These are phyloP conservation scores for Catharus minimus DNA, from an alignment of 2,113 vertebrate genomes.

Conservation along the genomic window DNA sequence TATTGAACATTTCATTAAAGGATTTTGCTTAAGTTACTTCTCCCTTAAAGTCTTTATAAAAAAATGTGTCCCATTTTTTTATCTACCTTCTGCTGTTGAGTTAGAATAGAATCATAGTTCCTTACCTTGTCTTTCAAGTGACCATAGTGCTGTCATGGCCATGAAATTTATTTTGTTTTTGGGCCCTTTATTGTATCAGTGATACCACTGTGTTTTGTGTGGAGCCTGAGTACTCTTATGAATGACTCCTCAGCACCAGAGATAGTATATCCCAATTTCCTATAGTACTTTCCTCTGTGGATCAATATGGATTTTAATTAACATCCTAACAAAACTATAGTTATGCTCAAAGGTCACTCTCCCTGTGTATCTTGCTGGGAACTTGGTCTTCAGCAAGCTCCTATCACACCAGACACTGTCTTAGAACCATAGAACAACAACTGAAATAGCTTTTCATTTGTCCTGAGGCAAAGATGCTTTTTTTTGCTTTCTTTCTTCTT, in stretches of 20 bases:
- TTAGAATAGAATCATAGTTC: constrained; percentile 18
- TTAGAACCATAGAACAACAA: not conserved
- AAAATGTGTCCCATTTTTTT: not conserved
- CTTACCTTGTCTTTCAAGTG: constrained; percentile 32
- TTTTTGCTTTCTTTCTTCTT: not conserved
- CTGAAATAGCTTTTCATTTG: constrained; percentile 19
- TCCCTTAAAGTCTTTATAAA: constrained; percentile 18
- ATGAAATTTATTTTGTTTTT: not conserved
- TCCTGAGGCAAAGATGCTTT: constrained; percentile 11
- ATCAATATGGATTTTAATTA: constrained; percentile 56
- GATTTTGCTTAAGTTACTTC: constrained; percentile 11
- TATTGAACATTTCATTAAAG: not conserved
- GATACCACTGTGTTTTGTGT: not conserved
- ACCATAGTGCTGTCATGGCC: not conserved
- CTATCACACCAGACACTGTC: not conserved
- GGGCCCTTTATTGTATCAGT: not conserved
- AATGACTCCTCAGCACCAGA: constrained; percentile 19
- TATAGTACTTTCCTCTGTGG: constrained; percentile 8
- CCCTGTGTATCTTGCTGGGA: not conserved
- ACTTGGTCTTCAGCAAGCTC: constrained; percentile 20
- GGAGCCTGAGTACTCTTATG: not conserved
- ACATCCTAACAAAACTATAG: not conserved
- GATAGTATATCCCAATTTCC: constrained; percentile 13
- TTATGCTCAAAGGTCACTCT: constrained; percentile 6
- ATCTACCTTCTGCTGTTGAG: not conserved